These are phyloP conservation scores for Microvelia longipes DNA, from an alignment of 1,140 invertebrate genomes.

Conservation along the genomic window DNA sequence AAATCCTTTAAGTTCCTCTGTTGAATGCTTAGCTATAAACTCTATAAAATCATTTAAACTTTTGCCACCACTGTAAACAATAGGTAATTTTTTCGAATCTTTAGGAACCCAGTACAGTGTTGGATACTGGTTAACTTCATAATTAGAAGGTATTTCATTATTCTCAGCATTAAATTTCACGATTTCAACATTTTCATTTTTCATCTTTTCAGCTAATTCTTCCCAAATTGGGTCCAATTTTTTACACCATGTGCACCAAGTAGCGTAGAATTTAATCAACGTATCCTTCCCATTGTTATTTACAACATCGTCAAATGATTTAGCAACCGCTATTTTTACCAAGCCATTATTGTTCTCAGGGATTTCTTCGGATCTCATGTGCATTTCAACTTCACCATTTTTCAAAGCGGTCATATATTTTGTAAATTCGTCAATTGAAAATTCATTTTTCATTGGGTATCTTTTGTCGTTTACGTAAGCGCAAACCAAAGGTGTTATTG, in stretches of 20 bases:
- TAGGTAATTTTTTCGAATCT: slow-evolving; percentile 58
- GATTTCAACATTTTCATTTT: slow-evolving; percentile 79
- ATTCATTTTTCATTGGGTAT: slow-evolving; percentile 78
- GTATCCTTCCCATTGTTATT: slow-evolving; percentile 82
- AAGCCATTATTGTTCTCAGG: slow-evolving; percentile 69
- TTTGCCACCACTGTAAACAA: slow-evolving; percentile 67
- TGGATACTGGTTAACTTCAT: slow-evolving; percentile 93
- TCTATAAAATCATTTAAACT: not conserved
- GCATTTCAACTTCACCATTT: slow-evolving; percentile 70
- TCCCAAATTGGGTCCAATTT: slow-evolving; percentile 84
- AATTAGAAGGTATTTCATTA: slow-evolving; percentile 85
- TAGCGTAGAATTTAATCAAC: slow-evolving; percentile 93
- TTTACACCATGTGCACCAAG: slow-evolving; percentile 98
- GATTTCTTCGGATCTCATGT: slow-evolving; percentile 86
- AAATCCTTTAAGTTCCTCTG: not conserved
- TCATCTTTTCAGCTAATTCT: slow-evolving; percentile 81
- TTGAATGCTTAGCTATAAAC: not conserved
- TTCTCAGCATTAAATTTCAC: slow-evolving; percentile 97
- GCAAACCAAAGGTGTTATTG: slow-evolving; percentile 77
- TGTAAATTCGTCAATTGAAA: slow-evolving; percentile 73
- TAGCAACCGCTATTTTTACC: slow-evolving; percentile 84
- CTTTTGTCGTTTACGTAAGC: slow-evolving; percentile 71
- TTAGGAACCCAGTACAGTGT: slow-evolving; percentile 92
- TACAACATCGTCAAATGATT: slow-evolving; percentile 93
- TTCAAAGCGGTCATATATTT: slow-evolving; percentile 73